These are phyloP conservation scores for Teleiodes luculella DNA, from an alignment of 2,888 invertebrate genomes.

Conservation along the genomic window DNA sequence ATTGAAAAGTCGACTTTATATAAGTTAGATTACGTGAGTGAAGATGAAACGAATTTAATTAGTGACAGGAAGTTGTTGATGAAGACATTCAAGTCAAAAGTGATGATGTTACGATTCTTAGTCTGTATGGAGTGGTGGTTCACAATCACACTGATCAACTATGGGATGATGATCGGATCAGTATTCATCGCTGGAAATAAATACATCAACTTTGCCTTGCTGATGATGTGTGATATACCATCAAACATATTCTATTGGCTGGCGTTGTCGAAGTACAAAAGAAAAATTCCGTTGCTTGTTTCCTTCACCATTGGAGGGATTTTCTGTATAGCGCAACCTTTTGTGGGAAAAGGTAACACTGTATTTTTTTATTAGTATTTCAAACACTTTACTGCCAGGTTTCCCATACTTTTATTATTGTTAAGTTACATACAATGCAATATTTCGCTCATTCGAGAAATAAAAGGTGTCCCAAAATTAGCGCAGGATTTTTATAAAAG, in stretches of 20 bases:
- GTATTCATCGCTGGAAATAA: slow-evolving; percentile 69
- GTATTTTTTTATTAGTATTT: too few relatives aligned
- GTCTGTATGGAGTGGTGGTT: slow-evolving; percentile 72
- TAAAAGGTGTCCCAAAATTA: too few relatives aligned
- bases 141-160: slow-evolving; percentile 69
- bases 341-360: slow-evolving; percentile 58
- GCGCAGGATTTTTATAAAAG: too few relatives aligned
- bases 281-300: slow-evolving; percentile 53
- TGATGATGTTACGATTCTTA: slow-evolving; percentile 65
- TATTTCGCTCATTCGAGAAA: too few relatives aligned
- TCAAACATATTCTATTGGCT: slow-evolving; percentile 68
- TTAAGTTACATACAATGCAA: too few relatives aligned
- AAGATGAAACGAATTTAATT: slow-evolving; percentile 38
- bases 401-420: too few relatives aligned
- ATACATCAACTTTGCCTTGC: slow-evolving; percentile 64
- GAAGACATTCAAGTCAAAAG: slow-evolving; percentile 61
- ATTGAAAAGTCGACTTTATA: slow-evolving; percentile 47
- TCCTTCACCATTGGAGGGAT: slow-evolving; percentile 63
- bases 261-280: slow-evolving; percentile 58
- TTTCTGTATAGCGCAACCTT: slow-evolving; percentile 63
- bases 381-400: too few relatives aligned
- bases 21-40: slow-evolving; percentile 53
- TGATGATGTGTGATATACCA: slow-evolving; percentile 69
- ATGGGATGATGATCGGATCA: slow-evolving; percentile 73
- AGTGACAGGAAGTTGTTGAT: slow-evolving; percentile 53